Evolutionary conservation across 1,140 invertebrate genomes (phyloP).

Genomic region (Nymphalis io): DNA sequence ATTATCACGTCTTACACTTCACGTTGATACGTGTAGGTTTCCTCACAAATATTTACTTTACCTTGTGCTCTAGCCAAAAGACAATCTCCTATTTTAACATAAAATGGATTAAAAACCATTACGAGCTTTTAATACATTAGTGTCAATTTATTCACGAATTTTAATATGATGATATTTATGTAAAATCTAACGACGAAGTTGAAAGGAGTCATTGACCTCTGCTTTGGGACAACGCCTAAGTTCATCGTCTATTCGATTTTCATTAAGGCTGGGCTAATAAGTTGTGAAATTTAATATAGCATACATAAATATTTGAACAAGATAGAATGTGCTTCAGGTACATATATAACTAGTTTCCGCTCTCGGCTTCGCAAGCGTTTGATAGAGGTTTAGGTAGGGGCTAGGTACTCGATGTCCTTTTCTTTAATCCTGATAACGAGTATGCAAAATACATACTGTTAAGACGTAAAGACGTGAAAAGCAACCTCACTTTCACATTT

Average conservation of each 20-base stretch:
- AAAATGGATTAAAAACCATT: neutral
- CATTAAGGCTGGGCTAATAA: constrained; percentile 32
- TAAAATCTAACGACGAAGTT: constrained; percentile 34
- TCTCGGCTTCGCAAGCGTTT: no score
- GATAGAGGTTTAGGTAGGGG: no score
- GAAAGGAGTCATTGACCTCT: constrained; percentile 36
- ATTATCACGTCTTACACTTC: no score
- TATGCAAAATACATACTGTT: no score
- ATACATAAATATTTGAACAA: constrained; percentile 7
- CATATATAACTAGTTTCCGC: neutral
- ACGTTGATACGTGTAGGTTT: no score
- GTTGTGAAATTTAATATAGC: constrained; percentile 25
- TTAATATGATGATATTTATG: constrained; percentile 30
- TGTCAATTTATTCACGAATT: constrained; percentile 36
- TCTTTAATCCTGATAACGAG: no score
- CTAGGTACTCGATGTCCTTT: no score
- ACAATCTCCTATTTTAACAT: no score
- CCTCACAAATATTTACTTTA: no score
- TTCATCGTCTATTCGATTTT: constrained; percentile 37
- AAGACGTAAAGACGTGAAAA: no score
- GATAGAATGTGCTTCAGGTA: neutral
- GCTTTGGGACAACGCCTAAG: constrained; percentile 30
- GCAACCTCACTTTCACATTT: no score
- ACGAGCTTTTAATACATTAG: constrained; percentile 40
- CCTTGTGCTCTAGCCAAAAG: no score